Evolutionary conservation across 2,888 invertebrate species (phyloP), one percentile per base, ranked within the genome.

Genomic region (Scelioninae gen. 1): DNA sequence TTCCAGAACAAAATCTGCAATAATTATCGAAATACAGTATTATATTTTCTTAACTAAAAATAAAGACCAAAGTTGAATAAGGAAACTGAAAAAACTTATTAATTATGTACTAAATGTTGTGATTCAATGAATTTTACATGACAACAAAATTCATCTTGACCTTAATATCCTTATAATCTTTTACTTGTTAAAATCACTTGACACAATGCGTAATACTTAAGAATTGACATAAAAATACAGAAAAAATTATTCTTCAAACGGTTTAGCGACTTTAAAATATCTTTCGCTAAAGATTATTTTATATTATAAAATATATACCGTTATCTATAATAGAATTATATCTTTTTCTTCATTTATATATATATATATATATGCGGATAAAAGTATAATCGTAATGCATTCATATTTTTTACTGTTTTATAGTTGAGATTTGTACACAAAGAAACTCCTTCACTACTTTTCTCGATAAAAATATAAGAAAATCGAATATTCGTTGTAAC

Each of bases 381-480:
- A 47, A 5, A 13, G 16, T 47, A 43, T 11, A 43, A 23, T 23
- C 1, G 0, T 10, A 43, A 43, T n/a, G 43, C n/a, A 43, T 43
- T 43, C 38, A 10, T 15, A 47, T 16, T 47, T 47, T 38, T 5
- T 47, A 43, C 5, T 43, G 43, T 43, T 43, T 43, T 43, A 43
- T 11, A 43, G 11, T n/a, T 43, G 5, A 5, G n/a, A 43, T n/a
- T n/a, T n/a, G n/a, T 43, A 43, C 43, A n/a, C n/a, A 43, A 43
- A 10, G 43, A 43, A 43, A 43, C 9, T 43, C 11, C 11, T 43
- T 5, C 43, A n/a, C 43, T n/a, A 43, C n/a, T 43, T 43, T 43
- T 43, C n/a, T n/a, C 43, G 43, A 43, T 43, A 23, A 43, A 43
- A 43, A 43, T 43, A 43, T 43, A n/a, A 11, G 43, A 43, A 43